Evolutionary conservation across 2,888 invertebrate species (phyloP).

Genomic region (Pseudococcus longispinus): DNA sequence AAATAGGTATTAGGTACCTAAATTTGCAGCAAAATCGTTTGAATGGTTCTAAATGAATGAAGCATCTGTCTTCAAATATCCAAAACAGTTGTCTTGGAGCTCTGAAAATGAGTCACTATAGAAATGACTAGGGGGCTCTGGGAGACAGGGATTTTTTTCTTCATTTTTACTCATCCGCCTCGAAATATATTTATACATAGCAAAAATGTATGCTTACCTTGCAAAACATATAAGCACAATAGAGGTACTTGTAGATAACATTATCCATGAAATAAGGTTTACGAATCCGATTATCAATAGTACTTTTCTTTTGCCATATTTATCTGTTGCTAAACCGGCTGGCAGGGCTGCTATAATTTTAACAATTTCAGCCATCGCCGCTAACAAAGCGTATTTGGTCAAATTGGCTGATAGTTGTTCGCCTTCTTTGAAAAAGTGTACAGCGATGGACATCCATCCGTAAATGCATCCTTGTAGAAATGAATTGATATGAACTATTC

Average conservation of each 20-base stretch:
- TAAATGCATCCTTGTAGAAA: not conserved
- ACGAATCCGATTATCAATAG: not conserved
- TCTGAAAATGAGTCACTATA: too few species aligned
- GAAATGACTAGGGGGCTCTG: too few species aligned
- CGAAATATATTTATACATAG: too few species aligned
- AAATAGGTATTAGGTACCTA: too few species aligned
- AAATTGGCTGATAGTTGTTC: not conserved
- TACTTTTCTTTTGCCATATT: slow-evolving; percentile 35
- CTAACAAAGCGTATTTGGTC: not conserved
- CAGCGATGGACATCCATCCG: slow-evolving; percentile 11
- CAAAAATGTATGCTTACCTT: not conserved
- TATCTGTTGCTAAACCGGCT: not conserved
- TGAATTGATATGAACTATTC: not conserved
- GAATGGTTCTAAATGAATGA: too few species aligned
- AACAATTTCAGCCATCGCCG: slow-evolving; percentile 26
- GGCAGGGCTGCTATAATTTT: slow-evolving; percentile 19
- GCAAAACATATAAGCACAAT: not conserved
- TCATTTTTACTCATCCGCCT: too few species aligned
- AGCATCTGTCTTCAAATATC: too few species aligned
- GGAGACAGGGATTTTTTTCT: too few species aligned
- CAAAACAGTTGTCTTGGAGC: too few species aligned
- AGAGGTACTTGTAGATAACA: not conserved
- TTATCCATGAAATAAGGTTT: not conserved
- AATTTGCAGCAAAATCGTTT: too few species aligned
- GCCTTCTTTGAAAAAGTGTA: slow-evolving; percentile 9